Base-by-base conservation (phyloP, 2,888 invertebrate species). In the Hydrotaea cyrtoneurina region DNA sequence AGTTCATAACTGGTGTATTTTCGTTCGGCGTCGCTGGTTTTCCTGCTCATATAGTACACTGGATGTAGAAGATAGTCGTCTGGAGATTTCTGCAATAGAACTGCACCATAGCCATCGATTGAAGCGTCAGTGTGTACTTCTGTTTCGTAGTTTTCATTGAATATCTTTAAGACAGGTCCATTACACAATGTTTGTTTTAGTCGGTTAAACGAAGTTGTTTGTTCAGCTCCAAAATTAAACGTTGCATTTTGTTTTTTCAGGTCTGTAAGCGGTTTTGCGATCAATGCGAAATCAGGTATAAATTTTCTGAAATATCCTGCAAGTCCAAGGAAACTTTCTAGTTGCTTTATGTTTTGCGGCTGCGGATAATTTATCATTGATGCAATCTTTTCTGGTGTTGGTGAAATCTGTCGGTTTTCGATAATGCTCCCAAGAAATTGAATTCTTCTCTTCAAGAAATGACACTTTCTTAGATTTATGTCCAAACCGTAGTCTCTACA, bases 241-340 rank as follows among this genome's bases (percentile, higher is more conserved):
- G 66, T 26, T n/a, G 13, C 31, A 39, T 87, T 78, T 39, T 87
- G 86, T 80, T 82, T 80, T 39, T 50, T 82, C 21, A 85, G 21
- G 39, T 87, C 83, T 13, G 86, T 87, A 36, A 89, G 69, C 4
- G 87, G 88, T 31, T 78, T 86, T 2, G 87, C 87, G 59, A 88
- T 78, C 3, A 80, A 17, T 0, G 87, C 86, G 80, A 86, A 89
- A 66, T 86, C 71, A n/a, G 84, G 69, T 1, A 88, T 86, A 79
- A 89, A 89, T 43, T 87, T 87, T 19, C 89, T 59, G 62, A 89
- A 90, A 59, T 87, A 88, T 7, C 88, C 87, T 5, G 88, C 87
- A 62, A 91, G 69, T 0, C 90, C 90, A 7, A 90, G 57, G 76
- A 90, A 90, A 74, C 88, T 88, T 31, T 88, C 82, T 0, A 90